Evolutionary conservation across 2,797 vertebrate genomes (phyloP).

Genomic region (Parotocinclus haroldoi): DNA sequence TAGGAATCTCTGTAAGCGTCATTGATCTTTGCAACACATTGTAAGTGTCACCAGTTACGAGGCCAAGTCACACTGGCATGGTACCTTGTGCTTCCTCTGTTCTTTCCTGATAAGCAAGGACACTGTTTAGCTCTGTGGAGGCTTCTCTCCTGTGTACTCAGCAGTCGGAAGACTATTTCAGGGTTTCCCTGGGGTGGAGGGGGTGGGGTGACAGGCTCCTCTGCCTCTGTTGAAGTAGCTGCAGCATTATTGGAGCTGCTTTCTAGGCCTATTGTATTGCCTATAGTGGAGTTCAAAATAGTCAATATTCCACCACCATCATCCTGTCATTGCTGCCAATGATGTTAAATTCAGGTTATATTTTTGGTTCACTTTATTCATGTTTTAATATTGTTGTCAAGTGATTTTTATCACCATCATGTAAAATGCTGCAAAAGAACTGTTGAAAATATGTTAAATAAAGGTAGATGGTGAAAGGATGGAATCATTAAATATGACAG

Average conservation of each 20-base stretch:
- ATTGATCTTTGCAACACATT: slow-evolving; percentile 8
- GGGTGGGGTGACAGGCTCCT: not conserved
- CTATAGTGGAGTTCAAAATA: not conserved
- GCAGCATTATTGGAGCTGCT: slow-evolving; percentile 9
- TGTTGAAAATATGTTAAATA: no score
- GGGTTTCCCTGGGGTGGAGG: slow-evolving; percentile 16
- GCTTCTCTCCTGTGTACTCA: slow-evolving; percentile 9
- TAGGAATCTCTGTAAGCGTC: slow-evolving; percentile 13
- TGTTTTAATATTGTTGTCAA: no score
- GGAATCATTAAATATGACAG: no score
- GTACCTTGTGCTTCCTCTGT: slow-evolving; percentile 18
- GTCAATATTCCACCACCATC: not conserved
- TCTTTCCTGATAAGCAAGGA: slow-evolving; percentile 40
- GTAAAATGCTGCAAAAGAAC: no score
- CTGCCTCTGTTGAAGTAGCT: slow-evolving; percentile 11
- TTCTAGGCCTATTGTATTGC: slow-evolving; percentile 7
- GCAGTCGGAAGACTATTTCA: slow-evolving; percentile 23
- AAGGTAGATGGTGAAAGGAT: no score
- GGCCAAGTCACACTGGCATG: slow-evolving; percentile 16
- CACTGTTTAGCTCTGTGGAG: slow-evolving; percentile 25
- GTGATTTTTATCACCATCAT: no score
- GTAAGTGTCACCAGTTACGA: slow-evolving; percentile 17
- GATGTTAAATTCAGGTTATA: no score
- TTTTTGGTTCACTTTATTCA: no score
- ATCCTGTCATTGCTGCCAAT: not conserved